Percentiles rank a stretch among this genome's conserved stretches.
phyloP scores from a whole-genome alignment of 1,140 invertebrate genomes.

The Fopius arisanus region DNA sequence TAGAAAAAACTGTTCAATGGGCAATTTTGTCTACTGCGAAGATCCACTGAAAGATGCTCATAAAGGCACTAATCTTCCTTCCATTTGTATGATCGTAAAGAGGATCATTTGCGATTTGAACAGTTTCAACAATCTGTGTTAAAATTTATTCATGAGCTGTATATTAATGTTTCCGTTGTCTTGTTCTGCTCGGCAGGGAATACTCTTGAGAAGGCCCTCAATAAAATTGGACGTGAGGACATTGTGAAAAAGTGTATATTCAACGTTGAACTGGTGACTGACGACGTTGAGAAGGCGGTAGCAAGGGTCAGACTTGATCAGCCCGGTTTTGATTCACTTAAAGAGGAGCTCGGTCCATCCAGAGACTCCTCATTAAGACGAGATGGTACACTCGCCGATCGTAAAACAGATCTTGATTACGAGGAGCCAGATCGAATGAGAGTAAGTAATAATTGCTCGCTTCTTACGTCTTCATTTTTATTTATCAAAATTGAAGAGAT shows the following conservation, averaged over 20 bases:
- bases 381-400: constrained; percentile 70
- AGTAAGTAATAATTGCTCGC: constrained; percentile 40
- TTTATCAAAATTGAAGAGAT: background rate
- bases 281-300: constrained; percentile 81
- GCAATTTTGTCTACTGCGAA: too few species aligned
- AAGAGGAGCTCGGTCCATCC: constrained; percentile 76
- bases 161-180: constrained; percentile 15
- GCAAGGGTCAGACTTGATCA: constrained; percentile 80
- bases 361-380: constrained; percentile 70
- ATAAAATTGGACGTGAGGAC: constrained; percentile 89
- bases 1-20: too few species aligned
- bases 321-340: constrained; percentile 78
- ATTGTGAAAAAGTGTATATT: constrained; percentile 92
- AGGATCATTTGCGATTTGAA: constrained; percentile 8
- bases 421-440: constrained; percentile 65
- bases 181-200: constrained; percentile 71
- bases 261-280: constrained; percentile 81
- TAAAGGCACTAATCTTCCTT: background rate
- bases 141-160: background rate
- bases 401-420: constrained; percentile 75
- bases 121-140: background rate
- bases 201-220: constrained; percentile 86
- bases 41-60: background rate
- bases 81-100: background rate
- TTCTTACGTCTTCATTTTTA: background rate